A percentile compares a stretch with the other conserved stretches of the same genome.
phyloP scores from a whole-genome alignment of 2,888 invertebrate species.

The Cataglyphis rosenhaueri region DNA sequence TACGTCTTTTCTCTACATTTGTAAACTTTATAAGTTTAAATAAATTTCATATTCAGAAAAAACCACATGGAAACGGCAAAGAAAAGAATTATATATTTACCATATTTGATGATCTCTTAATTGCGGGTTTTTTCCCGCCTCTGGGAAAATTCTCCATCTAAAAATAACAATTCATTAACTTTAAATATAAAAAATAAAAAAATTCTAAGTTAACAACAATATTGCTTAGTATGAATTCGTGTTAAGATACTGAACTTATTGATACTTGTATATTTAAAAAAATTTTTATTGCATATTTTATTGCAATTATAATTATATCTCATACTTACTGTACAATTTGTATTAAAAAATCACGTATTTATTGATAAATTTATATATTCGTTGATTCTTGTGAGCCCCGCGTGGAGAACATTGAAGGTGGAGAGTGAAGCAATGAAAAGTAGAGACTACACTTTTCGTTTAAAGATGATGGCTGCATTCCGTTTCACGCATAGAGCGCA shows the following conservation, averaged over 20 bases:
- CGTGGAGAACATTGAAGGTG: too few species aligned
- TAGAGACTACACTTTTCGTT: too few species aligned
- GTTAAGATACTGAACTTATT: neutral
- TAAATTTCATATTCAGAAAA: neutral
- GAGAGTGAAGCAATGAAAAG: too few species aligned
- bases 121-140: slow-evolving; percentile 76
- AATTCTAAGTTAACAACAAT: neutral
- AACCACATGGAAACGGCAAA: neutral
- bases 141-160: slow-evolving; percentile 81
- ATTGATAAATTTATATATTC: neutral
- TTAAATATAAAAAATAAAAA: neutral
- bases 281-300: neutral
- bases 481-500: too few species aligned
- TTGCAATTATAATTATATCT: neutral
- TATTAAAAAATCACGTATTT: neutral
- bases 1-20: neutral
- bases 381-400: neutral
- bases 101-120: slow-evolving; percentile 62
- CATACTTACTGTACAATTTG: neutral
- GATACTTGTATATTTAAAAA: neutral
- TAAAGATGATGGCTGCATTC: too few species aligned
- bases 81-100: slow-evolving; percentile 68
- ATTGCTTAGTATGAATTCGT: neutral
- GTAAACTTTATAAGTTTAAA: neutral
- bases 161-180: slow-evolving; percentile 33